Conservation (phyloP, 2,113 vertebrate species). For the Mirza zaza region DNA sequence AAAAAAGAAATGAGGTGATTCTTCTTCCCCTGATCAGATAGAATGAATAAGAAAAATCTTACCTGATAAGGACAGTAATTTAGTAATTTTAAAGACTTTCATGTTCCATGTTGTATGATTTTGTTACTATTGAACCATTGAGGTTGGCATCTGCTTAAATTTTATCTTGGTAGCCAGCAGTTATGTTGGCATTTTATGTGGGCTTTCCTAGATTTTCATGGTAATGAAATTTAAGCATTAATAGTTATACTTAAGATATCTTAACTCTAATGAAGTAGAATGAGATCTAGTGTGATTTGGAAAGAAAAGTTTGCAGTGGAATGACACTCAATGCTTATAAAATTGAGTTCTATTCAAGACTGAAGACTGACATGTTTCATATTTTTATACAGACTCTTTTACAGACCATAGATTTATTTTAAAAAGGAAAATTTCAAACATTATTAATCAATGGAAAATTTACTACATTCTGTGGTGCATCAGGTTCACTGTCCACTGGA, state of each 20-base stretch:
- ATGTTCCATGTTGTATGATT: background rate
- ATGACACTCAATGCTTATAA: background rate
- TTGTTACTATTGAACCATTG: background rate
- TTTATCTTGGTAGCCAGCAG: background rate
- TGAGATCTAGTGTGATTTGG: background rate
- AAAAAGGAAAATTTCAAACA: background rate
- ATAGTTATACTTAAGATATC: background rate
- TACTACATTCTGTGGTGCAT: accelerated
- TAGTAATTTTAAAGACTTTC: background rate
- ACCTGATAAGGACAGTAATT: background rate
- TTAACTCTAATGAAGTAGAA: background rate
- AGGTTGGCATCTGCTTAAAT: background rate
- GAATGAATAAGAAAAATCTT: background rate
- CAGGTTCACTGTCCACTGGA: background rate
- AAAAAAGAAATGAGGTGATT: no score
- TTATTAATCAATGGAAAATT: background rate
- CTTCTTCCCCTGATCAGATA: background rate
- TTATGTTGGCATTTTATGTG: background rate
- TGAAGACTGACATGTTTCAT: background rate
- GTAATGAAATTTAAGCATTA: background rate
- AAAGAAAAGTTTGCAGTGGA: background rate
- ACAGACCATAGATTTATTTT: background rate
- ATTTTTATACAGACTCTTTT: background rate
- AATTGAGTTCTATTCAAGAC: background rate
- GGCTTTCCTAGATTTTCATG: background rate